These are phyloP conservation scores for Paguma larvata DNA, from an alignment of 2,797 vertebrate species.

Conservation along the genomic window DNA sequence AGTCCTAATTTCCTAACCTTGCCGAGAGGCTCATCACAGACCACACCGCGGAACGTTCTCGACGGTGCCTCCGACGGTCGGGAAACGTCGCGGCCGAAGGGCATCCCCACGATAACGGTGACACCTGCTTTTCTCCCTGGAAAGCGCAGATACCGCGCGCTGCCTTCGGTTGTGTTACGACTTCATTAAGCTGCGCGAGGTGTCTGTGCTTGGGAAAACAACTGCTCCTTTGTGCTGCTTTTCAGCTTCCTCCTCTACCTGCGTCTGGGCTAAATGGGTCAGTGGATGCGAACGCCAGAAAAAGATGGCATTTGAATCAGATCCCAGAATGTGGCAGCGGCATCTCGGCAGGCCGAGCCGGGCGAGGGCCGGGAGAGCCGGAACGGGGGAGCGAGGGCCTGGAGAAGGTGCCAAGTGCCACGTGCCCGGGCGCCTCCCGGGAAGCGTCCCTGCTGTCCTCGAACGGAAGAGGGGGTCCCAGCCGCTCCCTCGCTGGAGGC, in stretches of 20 bases:
- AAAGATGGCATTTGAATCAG: conserved; percentile 7
- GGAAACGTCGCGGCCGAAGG: neutral
- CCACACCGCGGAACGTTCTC: neutral
- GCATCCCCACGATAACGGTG: neutral
- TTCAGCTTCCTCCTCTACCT: conserved; percentile 20
- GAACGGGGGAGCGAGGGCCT: neutral
- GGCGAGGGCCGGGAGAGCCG: neutral
- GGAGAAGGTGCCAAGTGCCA: neutral
- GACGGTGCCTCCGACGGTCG: neutral
- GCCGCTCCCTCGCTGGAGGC: neutral
- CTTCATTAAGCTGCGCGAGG: conserved; percentile 60
- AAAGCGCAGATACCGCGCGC: neutral
- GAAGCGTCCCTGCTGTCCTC: neutral
- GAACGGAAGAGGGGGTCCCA: neutral
- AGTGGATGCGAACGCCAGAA: neutral
- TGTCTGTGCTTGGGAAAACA: conserved; percentile 44
- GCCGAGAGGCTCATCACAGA: neutral
- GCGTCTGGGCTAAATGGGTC: conserved; percentile 60
- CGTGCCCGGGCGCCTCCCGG: neutral
- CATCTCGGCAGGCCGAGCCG: neutral
- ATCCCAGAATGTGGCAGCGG: neutral
- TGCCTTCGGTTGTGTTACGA: neutral
- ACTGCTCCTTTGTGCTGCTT: neutral
- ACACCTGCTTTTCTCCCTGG: conserved; percentile 38
- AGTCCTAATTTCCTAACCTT: conserved; percentile 55